Evolutionary conservation across 2,113 vertebrate genomes (phyloP).

Genomic region (Carlito syrichta): DNA sequence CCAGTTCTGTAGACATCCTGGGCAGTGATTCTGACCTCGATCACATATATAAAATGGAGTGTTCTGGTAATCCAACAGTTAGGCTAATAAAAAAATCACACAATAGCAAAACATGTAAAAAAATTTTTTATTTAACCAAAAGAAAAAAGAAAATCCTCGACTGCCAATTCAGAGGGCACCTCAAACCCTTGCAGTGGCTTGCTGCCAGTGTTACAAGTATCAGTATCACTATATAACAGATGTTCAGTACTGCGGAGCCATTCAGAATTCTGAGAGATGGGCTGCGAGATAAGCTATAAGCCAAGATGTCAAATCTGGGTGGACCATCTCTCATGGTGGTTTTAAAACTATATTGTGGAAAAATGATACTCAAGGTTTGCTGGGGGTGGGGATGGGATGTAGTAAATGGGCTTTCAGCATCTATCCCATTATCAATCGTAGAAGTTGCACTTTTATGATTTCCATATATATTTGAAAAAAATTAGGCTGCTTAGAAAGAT

Average conservation of each 20-base stretch:
- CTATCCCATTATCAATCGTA: neutral
- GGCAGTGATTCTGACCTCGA: neutral
- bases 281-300: neutral
- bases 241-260: neutral
- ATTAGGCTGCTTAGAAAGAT: neutral
- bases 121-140: neutral
- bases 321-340: neutral
- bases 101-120: neutral
- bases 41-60: neutral
- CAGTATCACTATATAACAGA: neutral
- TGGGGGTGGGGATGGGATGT: fast-evolving
- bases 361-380: neutral
- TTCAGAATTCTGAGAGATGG: neutral
- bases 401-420: neutral
- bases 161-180: neutral
- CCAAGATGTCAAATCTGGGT: neutral
- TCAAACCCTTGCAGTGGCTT: neutral
- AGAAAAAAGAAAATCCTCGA: neutral
- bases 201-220: neutral
- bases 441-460: neutral
- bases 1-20: neutral
- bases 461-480: neutral
- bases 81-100: neutral
- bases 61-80: neutral
- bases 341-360: neutral